These are phyloP conservation scores for Parasteatoda tepidariorum DNA, from an alignment of 1,140 invertebrate species.

Conservation along the genomic window DNA sequence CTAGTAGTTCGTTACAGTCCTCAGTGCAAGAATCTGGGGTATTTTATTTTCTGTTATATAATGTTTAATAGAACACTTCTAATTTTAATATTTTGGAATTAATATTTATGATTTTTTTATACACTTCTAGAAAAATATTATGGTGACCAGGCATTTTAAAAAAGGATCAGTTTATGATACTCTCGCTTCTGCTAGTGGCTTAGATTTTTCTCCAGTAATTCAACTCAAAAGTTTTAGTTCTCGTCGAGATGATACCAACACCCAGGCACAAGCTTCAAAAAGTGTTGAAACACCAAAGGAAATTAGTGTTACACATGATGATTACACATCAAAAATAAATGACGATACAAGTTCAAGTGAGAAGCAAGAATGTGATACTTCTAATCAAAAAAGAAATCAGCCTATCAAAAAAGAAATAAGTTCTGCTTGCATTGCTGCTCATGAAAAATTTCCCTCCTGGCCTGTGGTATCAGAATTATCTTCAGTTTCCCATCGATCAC, in stretches of 20 bases:
- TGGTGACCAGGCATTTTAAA: slow-evolving; percentile 63
- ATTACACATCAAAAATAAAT: slow-evolving; percentile 2
- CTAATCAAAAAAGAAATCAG: background rate
- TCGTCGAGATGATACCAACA: slow-evolving; percentile 29
- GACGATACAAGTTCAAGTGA: background rate
- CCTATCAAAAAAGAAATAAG: background rate
- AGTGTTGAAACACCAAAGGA: slow-evolving; percentile 28
- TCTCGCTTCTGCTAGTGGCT: slow-evolving; percentile 61
- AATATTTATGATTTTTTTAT: slow-evolving; percentile 2
- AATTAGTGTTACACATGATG: background rate
- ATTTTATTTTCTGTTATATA: background rate
- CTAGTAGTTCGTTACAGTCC: slow-evolving; percentile 9
- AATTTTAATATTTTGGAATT: background rate
- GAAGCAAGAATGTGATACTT: background rate
- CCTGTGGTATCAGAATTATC: slow-evolving; percentile 70
- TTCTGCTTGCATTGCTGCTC: slow-evolving; percentile 65
- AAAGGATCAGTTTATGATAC: slow-evolving; percentile 63
- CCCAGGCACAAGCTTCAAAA: slow-evolving; percentile 5
- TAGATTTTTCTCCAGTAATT: slow-evolving; percentile 61
- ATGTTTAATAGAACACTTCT: background rate
- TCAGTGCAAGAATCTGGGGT: slow-evolving; percentile 25
- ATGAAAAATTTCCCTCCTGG: slow-evolving; percentile 86
- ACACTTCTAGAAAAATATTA: slow-evolving; percentile 69
- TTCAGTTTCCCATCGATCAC: slow-evolving; percentile 71
- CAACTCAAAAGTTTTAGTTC: slow-evolving; percentile 54